Evolutionary conservation across 2,113 vertebrate genomes (phyloP).

Genomic region (Oryzias curvinotus): DNA sequence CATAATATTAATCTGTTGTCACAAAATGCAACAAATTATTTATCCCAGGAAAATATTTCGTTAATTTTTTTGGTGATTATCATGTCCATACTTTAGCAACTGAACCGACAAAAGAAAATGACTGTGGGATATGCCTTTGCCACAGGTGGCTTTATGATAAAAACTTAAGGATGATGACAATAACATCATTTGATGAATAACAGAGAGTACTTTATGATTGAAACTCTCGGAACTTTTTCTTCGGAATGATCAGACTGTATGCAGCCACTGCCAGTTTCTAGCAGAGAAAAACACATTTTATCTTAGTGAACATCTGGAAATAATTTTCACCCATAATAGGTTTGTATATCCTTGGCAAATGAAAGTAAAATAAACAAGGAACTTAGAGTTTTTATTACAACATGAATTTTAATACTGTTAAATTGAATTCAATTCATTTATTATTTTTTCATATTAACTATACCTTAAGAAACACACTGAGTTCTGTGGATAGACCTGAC

Average conservation of each 20-base stretch:
- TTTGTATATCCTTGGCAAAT: neutral
- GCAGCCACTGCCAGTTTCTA: too few species aligned
- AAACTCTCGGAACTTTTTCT: too few species aligned
- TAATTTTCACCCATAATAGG: accelerated
- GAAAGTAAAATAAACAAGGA: neutral
- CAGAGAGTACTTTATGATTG: neutral
- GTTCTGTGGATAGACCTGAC: slow-evolving; percentile 7
- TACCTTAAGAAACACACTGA: neutral
- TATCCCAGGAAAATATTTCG: too few species aligned
- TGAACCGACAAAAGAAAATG: too few species aligned
- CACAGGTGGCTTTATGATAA: neutral
- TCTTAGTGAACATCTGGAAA: neutral
- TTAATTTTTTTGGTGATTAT: too few species aligned
- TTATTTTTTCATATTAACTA: neutral
- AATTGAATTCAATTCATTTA: too few species aligned
- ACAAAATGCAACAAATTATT: too few species aligned
- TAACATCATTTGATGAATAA: neutral
- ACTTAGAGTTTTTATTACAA: neutral
- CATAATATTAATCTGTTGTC: too few species aligned
- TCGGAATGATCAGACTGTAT: too few species aligned
- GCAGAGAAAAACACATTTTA: too few species aligned
- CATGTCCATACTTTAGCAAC: too few species aligned
- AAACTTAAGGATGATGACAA: neutral
- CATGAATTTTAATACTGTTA: too few species aligned
- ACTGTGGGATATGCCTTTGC: neutral